Evolutionary conservation across 2,113 vertebrate species (phyloP).

Genomic region (Myodes glareolus): DNA sequence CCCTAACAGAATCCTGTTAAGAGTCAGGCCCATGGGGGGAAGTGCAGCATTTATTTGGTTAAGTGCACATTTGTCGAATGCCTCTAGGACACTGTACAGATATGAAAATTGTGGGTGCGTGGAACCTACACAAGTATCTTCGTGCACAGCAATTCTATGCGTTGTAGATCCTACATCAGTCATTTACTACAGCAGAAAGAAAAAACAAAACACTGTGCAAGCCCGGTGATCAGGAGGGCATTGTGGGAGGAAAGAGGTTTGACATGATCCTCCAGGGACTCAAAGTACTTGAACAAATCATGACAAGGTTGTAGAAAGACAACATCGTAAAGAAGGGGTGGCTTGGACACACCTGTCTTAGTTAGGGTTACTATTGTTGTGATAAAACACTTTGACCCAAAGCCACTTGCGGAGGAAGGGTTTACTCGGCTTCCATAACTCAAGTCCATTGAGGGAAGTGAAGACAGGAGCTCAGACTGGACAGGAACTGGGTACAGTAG

Average conservation of each 20-base stretch:
- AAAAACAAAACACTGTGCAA: not conserved
- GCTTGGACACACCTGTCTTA: not conserved
- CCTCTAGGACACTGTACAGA: not conserved
- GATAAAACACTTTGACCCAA: not conserved
- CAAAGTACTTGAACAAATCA: constrained; percentile 26
- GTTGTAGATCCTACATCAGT: too few relatives aligned
- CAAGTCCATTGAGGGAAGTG: not conserved
- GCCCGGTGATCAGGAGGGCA: not conserved
- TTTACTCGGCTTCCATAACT: not conserved
- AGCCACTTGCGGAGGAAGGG: not conserved
- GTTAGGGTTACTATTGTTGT: not conserved
- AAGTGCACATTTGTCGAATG: not conserved
- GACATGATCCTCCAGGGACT: not conserved
- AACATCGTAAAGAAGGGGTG: not conserved
- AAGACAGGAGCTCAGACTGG: not conserved
- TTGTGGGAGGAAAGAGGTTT: not conserved
- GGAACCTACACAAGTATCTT: not conserved
- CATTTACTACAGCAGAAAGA: not conserved
- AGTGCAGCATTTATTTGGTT: not conserved
- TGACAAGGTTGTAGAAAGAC: not conserved
- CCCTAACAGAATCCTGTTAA: not conserved
- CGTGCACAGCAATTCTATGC: not conserved
- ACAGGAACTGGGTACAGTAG: not conserved
- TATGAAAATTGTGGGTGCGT: not conserved
- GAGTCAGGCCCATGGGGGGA: not conserved